Conservation (phyloP, 2,888 invertebrate genomes). For the Lasioglossum pauxillum region DNA sequence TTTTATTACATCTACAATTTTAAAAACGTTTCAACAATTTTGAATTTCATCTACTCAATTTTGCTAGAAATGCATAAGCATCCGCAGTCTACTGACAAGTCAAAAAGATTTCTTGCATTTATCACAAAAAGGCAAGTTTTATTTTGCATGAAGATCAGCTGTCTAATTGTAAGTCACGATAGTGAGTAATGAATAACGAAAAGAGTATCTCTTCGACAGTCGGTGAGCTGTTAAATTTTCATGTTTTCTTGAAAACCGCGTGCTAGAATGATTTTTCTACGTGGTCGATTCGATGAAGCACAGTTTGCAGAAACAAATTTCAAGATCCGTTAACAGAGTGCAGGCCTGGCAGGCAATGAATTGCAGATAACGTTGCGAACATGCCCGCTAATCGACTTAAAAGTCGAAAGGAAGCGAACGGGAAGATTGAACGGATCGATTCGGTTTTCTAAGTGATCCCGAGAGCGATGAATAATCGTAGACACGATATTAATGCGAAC, state of each 20-base stretch:
- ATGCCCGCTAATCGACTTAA: slow-evolving; percentile 26
- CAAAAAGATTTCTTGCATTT: too few relatives aligned
- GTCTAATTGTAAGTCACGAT: too few relatives aligned
- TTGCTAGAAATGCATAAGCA: too few relatives aligned
- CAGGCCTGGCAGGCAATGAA: background rate
- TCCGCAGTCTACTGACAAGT: too few relatives aligned
- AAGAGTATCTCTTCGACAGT: too few relatives aligned
- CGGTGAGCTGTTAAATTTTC: too few relatives aligned
- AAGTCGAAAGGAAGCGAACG: background rate
- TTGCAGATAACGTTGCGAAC: background rate
- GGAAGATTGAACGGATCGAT: slow-evolving; percentile 46
- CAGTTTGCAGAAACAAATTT: background rate
- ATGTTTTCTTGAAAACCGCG: background rate
- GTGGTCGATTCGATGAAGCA: background rate
- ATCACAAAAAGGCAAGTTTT: too few relatives aligned
- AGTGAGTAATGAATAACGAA: too few relatives aligned
- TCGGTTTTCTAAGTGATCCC: slow-evolving; percentile 30
- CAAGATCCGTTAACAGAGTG: background rate
- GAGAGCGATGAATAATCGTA: slow-evolving; percentile 41
- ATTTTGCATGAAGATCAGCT: too few relatives aligned
- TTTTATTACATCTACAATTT: too few relatives aligned
- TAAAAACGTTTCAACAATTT: too few relatives aligned
- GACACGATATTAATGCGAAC: slow-evolving; percentile 40
- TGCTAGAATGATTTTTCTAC: background rate
- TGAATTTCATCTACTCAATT: too few relatives aligned